Percentiles rank a stretch among this genome's conserved stretches.
phyloP scores from a whole-genome alignment of 2,113 vertebrate species.

The Vidua macroura region DNA sequence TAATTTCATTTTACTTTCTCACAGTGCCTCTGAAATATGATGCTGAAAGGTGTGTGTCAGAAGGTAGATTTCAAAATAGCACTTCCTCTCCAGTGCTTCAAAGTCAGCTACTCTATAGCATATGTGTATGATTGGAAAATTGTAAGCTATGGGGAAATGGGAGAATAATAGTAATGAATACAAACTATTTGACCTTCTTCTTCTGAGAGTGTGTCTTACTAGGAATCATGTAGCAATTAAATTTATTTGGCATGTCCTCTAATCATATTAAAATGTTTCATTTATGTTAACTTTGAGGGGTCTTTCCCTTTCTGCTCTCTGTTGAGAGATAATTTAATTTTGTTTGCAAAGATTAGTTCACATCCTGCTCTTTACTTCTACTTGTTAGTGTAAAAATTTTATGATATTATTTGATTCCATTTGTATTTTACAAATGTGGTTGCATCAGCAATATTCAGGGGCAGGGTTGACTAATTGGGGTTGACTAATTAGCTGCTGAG shows the following conservation, averaged over 20 bases:
- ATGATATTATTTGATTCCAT: conserved; percentile 16
- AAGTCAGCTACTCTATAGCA: conserved; percentile 45
- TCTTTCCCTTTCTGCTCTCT: conserved; percentile 39
- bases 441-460: conserved; percentile 13
- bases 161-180: conserved; percentile 50
- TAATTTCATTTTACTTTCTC: conserved; percentile 52
- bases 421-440: not conserved
- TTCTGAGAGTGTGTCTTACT: conserved; percentile 23
- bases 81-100: conserved; percentile 36
- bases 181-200: conserved; percentile 61
- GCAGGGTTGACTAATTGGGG: conserved; percentile 32
- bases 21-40: conserved; percentile 30
- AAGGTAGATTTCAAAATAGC: conserved; percentile 65
- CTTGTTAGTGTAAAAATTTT: not conserved
- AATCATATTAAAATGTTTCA: conserved; percentile 55
- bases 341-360: conserved; percentile 43
- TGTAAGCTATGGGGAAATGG: conserved; percentile 49
- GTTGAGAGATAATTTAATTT: conserved; percentile 44
- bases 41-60: conserved; percentile 60
- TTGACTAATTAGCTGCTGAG: conserved; percentile 49
- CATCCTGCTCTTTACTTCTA: conserved; percentile 25
- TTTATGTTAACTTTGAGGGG: conserved; percentile 52
- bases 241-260: conserved; percentile 39
- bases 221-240: conserved; percentile 53
- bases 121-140: conserved; percentile 45